A percentile compares a stretch with the other conserved stretches of the same genome.
These are phyloP conservation scores for Chalcis sispes DNA, from an alignment of 2,888 invertebrate genomes.

Conservation along the genomic window DNA sequence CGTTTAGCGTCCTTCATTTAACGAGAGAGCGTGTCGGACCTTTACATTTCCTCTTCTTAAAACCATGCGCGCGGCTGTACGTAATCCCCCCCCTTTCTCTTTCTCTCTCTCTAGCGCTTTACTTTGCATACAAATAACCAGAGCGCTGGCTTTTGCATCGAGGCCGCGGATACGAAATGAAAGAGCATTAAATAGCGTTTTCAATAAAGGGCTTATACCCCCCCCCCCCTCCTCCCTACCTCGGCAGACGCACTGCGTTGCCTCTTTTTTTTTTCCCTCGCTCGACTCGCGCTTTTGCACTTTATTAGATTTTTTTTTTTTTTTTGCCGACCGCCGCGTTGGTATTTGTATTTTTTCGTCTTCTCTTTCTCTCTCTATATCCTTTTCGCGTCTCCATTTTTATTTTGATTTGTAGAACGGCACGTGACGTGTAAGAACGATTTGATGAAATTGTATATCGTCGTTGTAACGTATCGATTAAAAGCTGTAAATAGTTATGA, in stretches of 20 bases:
- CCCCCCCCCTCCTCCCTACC: too few relatives aligned
- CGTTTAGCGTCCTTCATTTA: not conserved
- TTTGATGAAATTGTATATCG: too few relatives aligned
- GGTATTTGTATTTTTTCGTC: not conserved
- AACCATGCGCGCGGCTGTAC: not conserved
- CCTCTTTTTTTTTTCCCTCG: not conserved
- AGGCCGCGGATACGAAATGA: conserved; percentile 56
- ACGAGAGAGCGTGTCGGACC: too few relatives aligned
- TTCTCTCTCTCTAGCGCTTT: conserved; percentile 25
- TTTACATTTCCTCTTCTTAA: not conserved
- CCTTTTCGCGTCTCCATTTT: not conserved
- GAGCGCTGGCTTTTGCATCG: conserved; percentile 22
- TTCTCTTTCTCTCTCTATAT: conserved; percentile 1
- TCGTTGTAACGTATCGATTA: too few relatives aligned
- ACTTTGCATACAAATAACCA: conserved; percentile 61
- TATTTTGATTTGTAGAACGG: too few relatives aligned
- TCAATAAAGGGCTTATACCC: conserved; percentile 35
- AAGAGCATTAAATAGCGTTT: conserved; percentile 60
- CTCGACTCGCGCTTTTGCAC: not conserved
- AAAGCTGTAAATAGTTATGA: too few relatives aligned
- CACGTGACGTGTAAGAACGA: too few relatives aligned
- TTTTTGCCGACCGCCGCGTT: not conserved
- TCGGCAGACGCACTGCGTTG: not conserved
- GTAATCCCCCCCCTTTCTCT: conserved; percentile 8
- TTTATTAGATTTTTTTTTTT: conserved; percentile 39